A percentile compares a stretch with the other conserved stretches of the same genome.
Evolutionary conservation across 1,140 invertebrate species (phyloP).

Genomic region (Sinella curviseta): DNA sequence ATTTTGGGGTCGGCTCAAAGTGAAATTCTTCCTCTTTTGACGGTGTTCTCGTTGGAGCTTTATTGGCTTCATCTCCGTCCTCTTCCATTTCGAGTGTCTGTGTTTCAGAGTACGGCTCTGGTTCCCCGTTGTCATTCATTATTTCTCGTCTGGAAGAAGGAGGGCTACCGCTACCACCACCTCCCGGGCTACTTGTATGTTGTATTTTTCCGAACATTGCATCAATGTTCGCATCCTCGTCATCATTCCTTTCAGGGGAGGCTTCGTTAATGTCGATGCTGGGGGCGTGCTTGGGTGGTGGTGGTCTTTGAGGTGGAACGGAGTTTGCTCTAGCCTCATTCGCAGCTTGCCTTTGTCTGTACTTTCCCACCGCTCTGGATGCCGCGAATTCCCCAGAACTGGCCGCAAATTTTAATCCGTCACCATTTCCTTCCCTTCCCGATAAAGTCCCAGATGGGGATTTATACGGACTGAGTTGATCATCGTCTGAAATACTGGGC

Average conservation of each 20-base stretch:
- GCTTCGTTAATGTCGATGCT: slow-evolving; percentile 18
- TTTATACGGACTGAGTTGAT: not conserved
- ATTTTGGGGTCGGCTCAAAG: slow-evolving; percentile 12
- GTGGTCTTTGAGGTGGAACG: slow-evolving; percentile 42
- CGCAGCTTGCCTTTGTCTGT: slow-evolving; percentile 74
- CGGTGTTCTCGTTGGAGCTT: slow-evolving; percentile 11
- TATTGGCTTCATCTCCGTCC: not conserved
- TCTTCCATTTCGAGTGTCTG: slow-evolving; percentile 17
- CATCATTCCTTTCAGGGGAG: slow-evolving; percentile 4
- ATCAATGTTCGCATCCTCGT: not conserved
- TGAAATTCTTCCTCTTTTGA: slow-evolving; percentile 23
- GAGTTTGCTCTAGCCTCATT: slow-evolving; percentile 55
- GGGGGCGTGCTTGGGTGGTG: slow-evolving; percentile 36
- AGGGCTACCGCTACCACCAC: not conserved
- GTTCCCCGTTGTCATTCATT: not conserved
- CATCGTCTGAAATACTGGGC: slow-evolving; percentile 50
- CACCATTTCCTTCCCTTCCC: slow-evolving; percentile 46
- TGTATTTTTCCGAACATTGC: not conserved
- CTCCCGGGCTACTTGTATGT: not conserved
- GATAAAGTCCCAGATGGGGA: slow-evolving; percentile 14
- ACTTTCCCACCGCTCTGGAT: slow-evolving; percentile 77
- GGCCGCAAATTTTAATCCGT: slow-evolving; percentile 56
- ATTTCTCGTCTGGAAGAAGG: not conserved
- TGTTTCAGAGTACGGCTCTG: not conserved
- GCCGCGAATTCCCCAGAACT: slow-evolving; percentile 79